Conservation (phyloP, 2,888 invertebrate species). For the Drosophila fulvimacula region DNA sequence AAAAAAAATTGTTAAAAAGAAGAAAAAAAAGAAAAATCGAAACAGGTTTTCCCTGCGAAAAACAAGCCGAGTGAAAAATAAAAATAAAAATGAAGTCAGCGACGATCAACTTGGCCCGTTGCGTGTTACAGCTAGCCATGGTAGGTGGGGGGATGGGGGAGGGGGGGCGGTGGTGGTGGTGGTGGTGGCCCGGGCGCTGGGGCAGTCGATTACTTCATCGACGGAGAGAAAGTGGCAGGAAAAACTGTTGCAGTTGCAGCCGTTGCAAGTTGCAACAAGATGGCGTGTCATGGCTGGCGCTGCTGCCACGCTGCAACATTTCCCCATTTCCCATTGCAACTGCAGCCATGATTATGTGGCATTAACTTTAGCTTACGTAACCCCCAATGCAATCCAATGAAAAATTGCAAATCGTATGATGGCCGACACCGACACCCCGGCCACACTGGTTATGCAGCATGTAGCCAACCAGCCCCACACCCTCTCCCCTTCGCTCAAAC, state of each 20-base stretch:
- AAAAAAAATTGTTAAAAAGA: background rate
- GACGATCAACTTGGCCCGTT: conserved; percentile 56
- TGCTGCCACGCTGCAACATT: conserved; percentile 57
- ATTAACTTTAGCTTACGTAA: conserved; percentile 80
- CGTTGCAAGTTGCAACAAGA: conserved; percentile 55
- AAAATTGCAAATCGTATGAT: conserved; percentile 78
- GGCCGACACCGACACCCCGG: conserved; percentile 52
- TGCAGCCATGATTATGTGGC: conserved; percentile 81
- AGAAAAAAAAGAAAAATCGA: conserved; percentile 36
- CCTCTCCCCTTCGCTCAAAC: background rate
- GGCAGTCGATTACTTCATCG: conserved; percentile 71
- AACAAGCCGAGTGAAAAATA: conserved; percentile 24
- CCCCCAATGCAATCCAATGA: conserved; percentile 63
- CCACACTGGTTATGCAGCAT: conserved; percentile 27
- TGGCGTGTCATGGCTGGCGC: conserved; percentile 68
- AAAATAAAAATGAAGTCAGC: conserved; percentile 70
- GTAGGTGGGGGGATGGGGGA: background rate
- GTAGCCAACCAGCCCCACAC: background rate
- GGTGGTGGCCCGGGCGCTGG: conserved; percentile 10
- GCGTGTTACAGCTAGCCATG: conserved; percentile 23
- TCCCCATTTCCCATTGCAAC: conserved; percentile 76
- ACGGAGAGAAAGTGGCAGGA: conserved; percentile 76
- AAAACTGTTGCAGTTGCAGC: conserved; percentile 53
- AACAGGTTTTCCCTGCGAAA: conserved; percentile 66
- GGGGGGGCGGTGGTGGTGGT: background rate